Evolutionary conservation across 1,140 invertebrate genomes (phyloP).

Genomic region (Drosophila arizonae): DNA sequence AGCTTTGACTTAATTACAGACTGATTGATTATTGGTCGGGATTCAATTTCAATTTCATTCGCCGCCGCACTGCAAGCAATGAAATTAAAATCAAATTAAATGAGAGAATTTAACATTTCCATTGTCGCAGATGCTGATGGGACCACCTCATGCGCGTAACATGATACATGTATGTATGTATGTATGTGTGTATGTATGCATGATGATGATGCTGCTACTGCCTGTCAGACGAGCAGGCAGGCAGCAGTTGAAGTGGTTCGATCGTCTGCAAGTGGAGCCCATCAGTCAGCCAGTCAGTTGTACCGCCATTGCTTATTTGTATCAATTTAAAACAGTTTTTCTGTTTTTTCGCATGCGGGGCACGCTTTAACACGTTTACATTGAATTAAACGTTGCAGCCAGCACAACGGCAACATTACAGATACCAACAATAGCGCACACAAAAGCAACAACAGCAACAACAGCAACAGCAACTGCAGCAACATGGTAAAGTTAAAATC

Average conservation of each 20-base stretch:
- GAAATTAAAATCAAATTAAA: constrained; percentile 47
- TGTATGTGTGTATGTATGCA: constrained; percentile 1
- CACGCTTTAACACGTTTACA: constrained; percentile 76
- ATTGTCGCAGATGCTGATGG: constrained; percentile 19
- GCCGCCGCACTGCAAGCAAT: constrained; percentile 2
- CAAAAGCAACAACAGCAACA: constrained; percentile 38
- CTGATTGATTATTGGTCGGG: constrained; percentile 27
- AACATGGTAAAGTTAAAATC: constrained; percentile 70
- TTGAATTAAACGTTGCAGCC: constrained; percentile 70
- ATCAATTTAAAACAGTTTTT: constrained; percentile 54
- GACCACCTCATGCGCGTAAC: constrained; percentile 15
- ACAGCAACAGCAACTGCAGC: constrained; percentile 51
- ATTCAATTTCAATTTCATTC: constrained; percentile 39
- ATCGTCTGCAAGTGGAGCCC: neutral
- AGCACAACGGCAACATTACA: constrained; percentile 28
- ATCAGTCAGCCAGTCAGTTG: constrained; percentile 5
- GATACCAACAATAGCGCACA: constrained; percentile 43
- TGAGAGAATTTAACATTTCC: constrained; percentile 33
- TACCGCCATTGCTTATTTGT: constrained; percentile 40
- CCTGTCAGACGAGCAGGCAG: neutral
- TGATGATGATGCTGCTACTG: constrained; percentile 27
- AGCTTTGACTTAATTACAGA: constrained; percentile 15
- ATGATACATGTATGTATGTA: constrained; percentile 21
- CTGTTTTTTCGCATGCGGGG: constrained; percentile 58
- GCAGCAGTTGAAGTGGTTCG: neutral